Base-by-base conservation (phyloP, 2,888 invertebrate species). In the Boloria euphrosyne region DNA sequence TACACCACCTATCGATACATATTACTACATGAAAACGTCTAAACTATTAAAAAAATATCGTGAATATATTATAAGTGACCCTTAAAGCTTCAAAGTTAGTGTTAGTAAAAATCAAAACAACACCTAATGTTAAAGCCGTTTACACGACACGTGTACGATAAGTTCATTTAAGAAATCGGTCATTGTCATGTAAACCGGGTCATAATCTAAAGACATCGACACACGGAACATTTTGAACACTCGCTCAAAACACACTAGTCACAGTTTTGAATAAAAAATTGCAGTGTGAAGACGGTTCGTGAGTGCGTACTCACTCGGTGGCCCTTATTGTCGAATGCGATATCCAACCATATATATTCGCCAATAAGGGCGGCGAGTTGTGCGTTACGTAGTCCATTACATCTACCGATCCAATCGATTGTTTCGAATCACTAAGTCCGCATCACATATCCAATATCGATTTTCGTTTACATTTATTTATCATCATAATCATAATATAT, bases 181-280 rank as follows among this genome's bases (percentile, higher is more conserved):
- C 59, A 59, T 10, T 38, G 49, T 17, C 49, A 50, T 59, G 59
- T 59, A 50, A 59, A 59, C 50, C 31, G 59, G 38, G 17, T 59
- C 31, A 10, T 38, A 38, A 38, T 38, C 47, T 27, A 31, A 38
- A 50, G 61, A 55, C 60, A 18, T 38, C 54, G 31, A 66, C 69
- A 65, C 66, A 73, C 75, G 75, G 76, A 77, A 78, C 78, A 69
- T 66, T 64, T 31, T 71, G 66, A 69, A 74, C 68, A 72, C 73
- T 73, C 74, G 78, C 74, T 73, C 75, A 69, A 73, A 80, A 65
- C 87, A 87, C 90, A 88, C 90, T 85, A 82, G 84, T 81, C 87
- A 85, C 81, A 85, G 86, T 89, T 90, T 88, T 83, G 75, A 81
- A 74, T 81, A 84, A 87, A n/a, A 89, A 88, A 85, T 85, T 84